These are phyloP conservation scores for Meandrusa payeni DNA, from an alignment of 2,888 invertebrate genomes.

Conservation along the genomic window DNA sequence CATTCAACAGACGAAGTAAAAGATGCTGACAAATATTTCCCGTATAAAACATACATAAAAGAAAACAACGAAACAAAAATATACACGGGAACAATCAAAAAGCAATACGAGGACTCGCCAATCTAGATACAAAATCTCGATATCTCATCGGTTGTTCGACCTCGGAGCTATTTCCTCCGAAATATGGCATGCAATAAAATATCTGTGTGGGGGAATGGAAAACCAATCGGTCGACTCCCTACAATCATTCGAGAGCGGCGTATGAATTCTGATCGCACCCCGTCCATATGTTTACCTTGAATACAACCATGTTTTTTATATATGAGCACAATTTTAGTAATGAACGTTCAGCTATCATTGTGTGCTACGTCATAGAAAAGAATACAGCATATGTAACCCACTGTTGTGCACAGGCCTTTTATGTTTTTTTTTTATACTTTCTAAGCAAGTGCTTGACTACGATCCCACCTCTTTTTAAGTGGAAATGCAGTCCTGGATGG, in stretches of 20 bases:
- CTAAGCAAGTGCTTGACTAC: too few species aligned
- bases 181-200: slow-evolving; percentile 75
- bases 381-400: too few species aligned
- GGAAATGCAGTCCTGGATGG: too few species aligned
- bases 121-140: slow-evolving; percentile 50
- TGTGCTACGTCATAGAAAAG: too few species aligned
- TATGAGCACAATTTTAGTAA: slow-evolving; percentile 13
- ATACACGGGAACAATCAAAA: slow-evolving; percentile 58
- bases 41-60: slow-evolving; percentile 29
- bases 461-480: too few species aligned
- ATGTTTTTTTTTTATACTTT: too few species aligned
- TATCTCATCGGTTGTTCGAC: slow-evolving; percentile 51
- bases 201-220: slow-evolving; percentile 64
- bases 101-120: slow-evolving; percentile 52
- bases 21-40: not conserved
- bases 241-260: slow-evolving; percentile 47
- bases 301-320: slow-evolving; percentile 10
- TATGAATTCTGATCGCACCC: slow-evolving; percentile 37
- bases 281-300: slow-evolving; percentile 26
- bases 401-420: too few species aligned
- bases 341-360: not conserved
- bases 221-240: slow-evolving; percentile 56
- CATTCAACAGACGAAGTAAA: too few species aligned
- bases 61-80: slow-evolving; percentile 29
- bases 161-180: slow-evolving; percentile 55